Evolutionary conservation across 1,140 invertebrate genomes (phyloP), one percentile per base, ranked within the genome.

Genomic region (Halesus radiatus): DNA sequence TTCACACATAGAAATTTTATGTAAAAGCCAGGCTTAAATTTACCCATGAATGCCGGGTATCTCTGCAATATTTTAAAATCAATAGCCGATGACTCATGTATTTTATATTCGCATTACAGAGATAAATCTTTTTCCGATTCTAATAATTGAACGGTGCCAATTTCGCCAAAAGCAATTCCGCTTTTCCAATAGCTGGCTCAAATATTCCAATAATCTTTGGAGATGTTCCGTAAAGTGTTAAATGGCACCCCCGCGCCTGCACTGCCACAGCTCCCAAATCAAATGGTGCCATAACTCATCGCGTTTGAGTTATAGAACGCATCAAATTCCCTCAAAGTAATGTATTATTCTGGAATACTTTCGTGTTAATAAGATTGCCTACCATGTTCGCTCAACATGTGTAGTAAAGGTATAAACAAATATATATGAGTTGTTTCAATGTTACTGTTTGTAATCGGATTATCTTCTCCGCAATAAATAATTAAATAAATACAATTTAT

Each of bases 161-260:
- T 75, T 58, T 58, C 26, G 26, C 23, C 26, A 58, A 45, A 75
- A 58, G 18, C 72, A 75, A 75, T 75, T 75, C 72, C 53, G 58
- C 72, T 72, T 72, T 72, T 75, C 72, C 72, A 75, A 75, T 75
- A 75, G 58, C 72, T 60, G 32, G 53, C 32, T 75, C 72, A 75
- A 75, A 60, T 75, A 75, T 75, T 75, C 72, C 72, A 56, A 75
- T 58, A 56, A 75, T 58, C 53, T 75, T 26, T 29, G 15, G 53
- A 29, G 54, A 58, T 32, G 54, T 37, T 75, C 23, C 53, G 13
- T 1, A 73, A 68, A 29, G 64, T 72, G 68, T 26, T 29, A 50
- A 72, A 15, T 53, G 68, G 68, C 18, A 50, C 22, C 62, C 50
- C 32, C 32, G 66, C 29, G 6, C n/a, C 37, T 6, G 18, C n/a